Evolutionary conservation across 1,140 invertebrate genomes (phyloP).

Genomic region (Mizuhopecten yessoensis): DNA sequence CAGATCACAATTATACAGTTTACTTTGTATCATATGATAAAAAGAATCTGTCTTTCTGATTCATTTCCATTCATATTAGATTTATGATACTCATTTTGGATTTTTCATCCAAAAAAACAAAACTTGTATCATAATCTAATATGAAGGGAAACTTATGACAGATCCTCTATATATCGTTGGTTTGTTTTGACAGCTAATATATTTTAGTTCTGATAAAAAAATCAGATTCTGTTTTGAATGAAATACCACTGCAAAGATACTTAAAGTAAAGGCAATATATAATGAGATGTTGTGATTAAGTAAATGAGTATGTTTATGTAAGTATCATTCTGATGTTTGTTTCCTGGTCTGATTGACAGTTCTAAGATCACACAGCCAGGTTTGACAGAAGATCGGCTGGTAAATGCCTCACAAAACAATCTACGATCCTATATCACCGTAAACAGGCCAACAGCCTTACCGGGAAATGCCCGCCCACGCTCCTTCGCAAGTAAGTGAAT

Average conservation of each 20-base stretch:
- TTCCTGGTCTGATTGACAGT: constrained; percentile 64
- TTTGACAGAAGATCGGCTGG: constrained; percentile 76
- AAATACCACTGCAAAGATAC: not conserved
- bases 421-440: constrained; percentile 80
- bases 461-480: constrained; percentile 51
- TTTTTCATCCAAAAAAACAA: too few relatives aligned
- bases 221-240: too few relatives aligned
- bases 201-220: too few relatives aligned
- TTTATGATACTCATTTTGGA: too few relatives aligned
- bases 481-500: constrained; percentile 49
- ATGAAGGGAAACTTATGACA: too few relatives aligned
- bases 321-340: not conserved
- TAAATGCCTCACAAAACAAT: constrained; percentile 77
- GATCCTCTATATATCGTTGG: too few relatives aligned
- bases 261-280: not conserved
- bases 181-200: too few relatives aligned
- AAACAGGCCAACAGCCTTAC: constrained; percentile 71
- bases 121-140: too few relatives aligned
- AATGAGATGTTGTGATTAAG: not conserved
- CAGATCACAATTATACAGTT: too few relatives aligned
- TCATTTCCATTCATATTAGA: too few relatives aligned
- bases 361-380: constrained; percentile 67
- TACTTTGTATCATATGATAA: too few relatives aligned
- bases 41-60: too few relatives aligned
- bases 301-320: not conserved